These are phyloP conservation scores for Etheostoma nigrum DNA, from an alignment of 2,797 vertebrate genomes.

Conservation along the genomic window DNA sequence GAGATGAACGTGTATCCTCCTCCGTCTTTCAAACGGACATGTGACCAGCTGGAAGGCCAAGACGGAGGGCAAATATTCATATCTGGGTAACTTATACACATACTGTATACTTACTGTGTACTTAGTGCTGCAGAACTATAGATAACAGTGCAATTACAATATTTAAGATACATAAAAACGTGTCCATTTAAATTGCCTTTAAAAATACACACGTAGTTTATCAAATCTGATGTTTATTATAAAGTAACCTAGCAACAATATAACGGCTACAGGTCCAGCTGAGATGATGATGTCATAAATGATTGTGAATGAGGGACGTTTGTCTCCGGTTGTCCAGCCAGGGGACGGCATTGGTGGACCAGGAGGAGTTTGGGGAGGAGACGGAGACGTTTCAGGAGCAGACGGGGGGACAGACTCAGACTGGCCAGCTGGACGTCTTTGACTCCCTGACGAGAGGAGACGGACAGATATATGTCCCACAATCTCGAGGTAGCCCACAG, in stretches of 20 bases:
- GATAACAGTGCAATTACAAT: too few relatives aligned
- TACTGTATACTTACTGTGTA: too few relatives aligned
- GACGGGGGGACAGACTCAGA: conserved; percentile 29
- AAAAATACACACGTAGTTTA: too few relatives aligned
- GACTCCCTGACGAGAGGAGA: conserved; percentile 34
- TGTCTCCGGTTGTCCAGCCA: conserved; percentile 1
- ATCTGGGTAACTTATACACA: conserved; percentile 25
- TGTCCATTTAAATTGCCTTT: too few relatives aligned
- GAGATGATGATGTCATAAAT: too few relatives aligned
- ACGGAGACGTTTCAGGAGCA: conserved; percentile 54
- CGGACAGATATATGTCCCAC: background rate
- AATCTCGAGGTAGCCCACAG: conserved; percentile 26
- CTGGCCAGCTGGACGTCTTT: conserved; percentile 43
- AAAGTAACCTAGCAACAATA: too few relatives aligned
- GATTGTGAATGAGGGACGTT: too few relatives aligned
- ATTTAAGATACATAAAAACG: too few relatives aligned
- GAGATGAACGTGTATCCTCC: conserved; percentile 84
- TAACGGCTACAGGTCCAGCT: too few relatives aligned
- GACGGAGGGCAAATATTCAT: background rate
- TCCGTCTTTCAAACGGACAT: conserved; percentile 71
- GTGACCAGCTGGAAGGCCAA: conserved; percentile 62
- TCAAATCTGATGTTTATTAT: too few relatives aligned
- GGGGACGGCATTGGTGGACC: conserved; percentile 6
- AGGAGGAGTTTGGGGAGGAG: background rate
- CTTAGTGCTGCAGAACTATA: too few relatives aligned